phyloP scores from a whole-genome alignment of 2,888 invertebrate genomes.

The Lasius platythorax region DNA sequence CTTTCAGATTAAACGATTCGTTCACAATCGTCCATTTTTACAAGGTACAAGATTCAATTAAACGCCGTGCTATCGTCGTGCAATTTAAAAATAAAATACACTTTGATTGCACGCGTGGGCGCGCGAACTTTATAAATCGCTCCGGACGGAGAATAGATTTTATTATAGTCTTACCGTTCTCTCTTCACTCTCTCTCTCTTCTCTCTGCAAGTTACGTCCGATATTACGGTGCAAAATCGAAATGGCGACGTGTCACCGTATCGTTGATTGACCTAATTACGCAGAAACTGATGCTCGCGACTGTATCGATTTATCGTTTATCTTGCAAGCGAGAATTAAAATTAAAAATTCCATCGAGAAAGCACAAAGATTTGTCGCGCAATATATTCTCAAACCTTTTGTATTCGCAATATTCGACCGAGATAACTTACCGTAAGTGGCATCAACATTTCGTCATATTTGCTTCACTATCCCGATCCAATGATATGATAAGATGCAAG shows the following conservation, averaged over 20 bases:
- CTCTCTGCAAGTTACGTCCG: neutral
- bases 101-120: neutral
- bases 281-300: slow-evolving; percentile 1
- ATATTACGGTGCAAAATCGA: slow-evolving; percentile 24
- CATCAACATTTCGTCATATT: neutral
- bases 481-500: neutral
- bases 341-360: slow-evolving; percentile 2
- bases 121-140: slow-evolving; percentile 3
- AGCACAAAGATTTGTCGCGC: neutral
- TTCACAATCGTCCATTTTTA: slow-evolving; percentile 5
- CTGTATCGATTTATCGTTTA: slow-evolving; percentile 10
- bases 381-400: neutral
- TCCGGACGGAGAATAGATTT: slow-evolving; percentile 12
- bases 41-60: slow-evolving; percentile 19
- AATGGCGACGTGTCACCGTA: slow-evolving; percentile 1
- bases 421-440: neutral
- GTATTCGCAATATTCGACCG: no score
- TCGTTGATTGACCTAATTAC: slow-evolving; percentile 35
- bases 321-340: slow-evolving; percentile 14
- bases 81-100: slow-evolving; percentile 25
- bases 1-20: slow-evolving; percentile 4
- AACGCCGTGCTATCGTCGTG: neutral
- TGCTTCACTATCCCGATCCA: slow-evolving; percentile 1
- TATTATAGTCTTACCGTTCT: slow-evolving; percentile 2
- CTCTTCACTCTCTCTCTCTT: neutral